A percentile compares a stretch with the other conserved stretches of the same genome.
Evolutionary conservation across 2,888 invertebrate species (phyloP).

Genomic region (Adela reaumurella): DNA sequence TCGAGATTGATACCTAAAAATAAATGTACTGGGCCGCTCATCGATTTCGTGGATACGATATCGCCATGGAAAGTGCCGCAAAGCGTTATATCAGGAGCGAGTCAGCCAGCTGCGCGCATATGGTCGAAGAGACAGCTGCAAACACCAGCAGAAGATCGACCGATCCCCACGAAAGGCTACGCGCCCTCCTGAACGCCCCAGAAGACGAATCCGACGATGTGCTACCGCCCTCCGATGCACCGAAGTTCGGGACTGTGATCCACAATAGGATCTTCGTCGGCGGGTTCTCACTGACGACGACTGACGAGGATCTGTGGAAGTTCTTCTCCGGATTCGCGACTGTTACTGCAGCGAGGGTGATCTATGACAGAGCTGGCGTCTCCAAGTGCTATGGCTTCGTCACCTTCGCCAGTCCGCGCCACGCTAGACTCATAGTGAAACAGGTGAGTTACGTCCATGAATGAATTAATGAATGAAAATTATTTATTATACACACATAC

Average conservation of each 20-base stretch:
- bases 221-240: slow-evolving; percentile 46
- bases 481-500: too few relatives aligned
- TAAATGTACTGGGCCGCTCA: neutral
- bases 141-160: slow-evolving; percentile 31
- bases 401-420: slow-evolving; percentile 55
- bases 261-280: slow-evolving; percentile 96
- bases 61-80: slow-evolving; percentile 35
- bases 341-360: slow-evolving; percentile 90
- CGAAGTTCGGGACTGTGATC: slow-evolving; percentile 76
- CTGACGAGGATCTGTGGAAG: slow-evolving; percentile 86
- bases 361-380: slow-evolving; percentile 90
- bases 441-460: slow-evolving; percentile 44
- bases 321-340: slow-evolving; percentile 89
- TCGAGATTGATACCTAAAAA: neutral
- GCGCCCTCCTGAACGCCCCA: slow-evolving; percentile 41
- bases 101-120: slow-evolving; percentile 47
- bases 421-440: slow-evolving; percentile 48
- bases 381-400: slow-evolving; percentile 92
- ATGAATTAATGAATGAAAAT: slow-evolving; percentile 1
- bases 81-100: slow-evolving; percentile 49
- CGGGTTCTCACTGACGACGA: slow-evolving; percentile 90
- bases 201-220: slow-evolving; percentile 45
- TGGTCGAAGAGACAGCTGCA: slow-evolving; percentile 41
- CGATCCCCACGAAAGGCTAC: slow-evolving; percentile 46
- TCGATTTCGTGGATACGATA: neutral